These are phyloP conservation scores for Clusia tigrina DNA, from an alignment of 2,888 invertebrate species.

Conservation along the genomic window DNA sequence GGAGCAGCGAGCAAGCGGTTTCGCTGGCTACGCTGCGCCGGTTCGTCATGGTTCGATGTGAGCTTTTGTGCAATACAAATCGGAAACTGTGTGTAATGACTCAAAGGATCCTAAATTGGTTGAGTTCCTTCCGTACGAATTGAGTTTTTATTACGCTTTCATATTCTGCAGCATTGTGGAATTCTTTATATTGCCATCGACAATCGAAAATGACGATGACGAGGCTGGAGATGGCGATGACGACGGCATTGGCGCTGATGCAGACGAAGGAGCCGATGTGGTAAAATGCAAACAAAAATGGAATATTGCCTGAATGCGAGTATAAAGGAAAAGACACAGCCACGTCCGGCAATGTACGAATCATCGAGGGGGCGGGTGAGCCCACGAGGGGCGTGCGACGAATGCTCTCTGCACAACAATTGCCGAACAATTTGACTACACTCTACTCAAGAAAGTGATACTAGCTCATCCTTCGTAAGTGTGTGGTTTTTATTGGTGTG, in stretches of 20 bases:
- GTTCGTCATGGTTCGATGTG: constrained; percentile 16
- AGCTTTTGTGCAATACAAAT: constrained; percentile 23
- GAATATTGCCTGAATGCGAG: not conserved
- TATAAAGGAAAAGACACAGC: not conserved
- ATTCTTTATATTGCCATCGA: constrained; percentile 10
- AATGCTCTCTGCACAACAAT: too few relatives aligned
- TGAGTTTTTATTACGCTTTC: constrained; percentile 18
- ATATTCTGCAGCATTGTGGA: constrained; percentile 18
- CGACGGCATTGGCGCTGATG: not conserved
- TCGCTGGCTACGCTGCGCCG: constrained; percentile 36
- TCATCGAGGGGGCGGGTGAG: too few relatives aligned
- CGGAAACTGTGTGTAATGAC: constrained; percentile 60
- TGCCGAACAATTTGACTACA: not conserved
- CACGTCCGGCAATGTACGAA: too few relatives aligned
- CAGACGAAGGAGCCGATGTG: not conserved
- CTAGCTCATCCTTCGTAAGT: not conserved
- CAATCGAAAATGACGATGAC: not conserved
- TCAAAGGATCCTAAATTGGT: constrained; percentile 61
- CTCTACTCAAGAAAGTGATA: constrained; percentile 2
- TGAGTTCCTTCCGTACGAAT: constrained; percentile 43
- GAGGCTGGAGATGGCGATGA: not conserved
- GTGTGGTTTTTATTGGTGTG: not conserved
- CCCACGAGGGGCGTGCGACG: too few relatives aligned
- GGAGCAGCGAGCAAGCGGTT: constrained; percentile 36
- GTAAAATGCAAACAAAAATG: not conserved